A percentile compares a stretch with the other conserved stretches of the same genome.
phyloP scores from a whole-genome alignment of 2,113 vertebrate species.

The Mustela nigripes region DNA sequence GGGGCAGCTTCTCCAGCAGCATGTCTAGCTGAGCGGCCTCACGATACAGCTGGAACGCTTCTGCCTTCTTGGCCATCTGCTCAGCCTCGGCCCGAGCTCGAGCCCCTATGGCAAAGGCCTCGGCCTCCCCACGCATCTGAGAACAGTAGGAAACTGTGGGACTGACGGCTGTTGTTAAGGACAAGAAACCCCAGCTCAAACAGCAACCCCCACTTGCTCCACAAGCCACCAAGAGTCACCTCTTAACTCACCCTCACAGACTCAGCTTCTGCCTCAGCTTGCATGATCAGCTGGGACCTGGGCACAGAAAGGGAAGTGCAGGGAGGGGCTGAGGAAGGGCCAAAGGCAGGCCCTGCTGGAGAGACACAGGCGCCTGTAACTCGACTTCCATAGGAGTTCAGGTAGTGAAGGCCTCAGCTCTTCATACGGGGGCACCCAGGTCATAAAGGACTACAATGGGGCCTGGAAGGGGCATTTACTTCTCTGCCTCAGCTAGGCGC shows the following conservation, averaged over 20 bases:
- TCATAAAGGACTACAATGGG: neutral
- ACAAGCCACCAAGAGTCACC: neutral
- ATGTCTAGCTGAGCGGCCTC: slow-evolving; percentile 96
- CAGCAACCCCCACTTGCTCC: neutral
- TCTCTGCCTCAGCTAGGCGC: slow-evolving; percentile 92
- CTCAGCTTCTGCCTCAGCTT: slow-evolving; percentile 95
- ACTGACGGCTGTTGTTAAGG: neutral
- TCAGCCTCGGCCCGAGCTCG: slow-evolving; percentile 94
- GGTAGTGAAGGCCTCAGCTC: neutral
- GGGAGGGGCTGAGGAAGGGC: neutral
- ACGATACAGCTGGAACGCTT: slow-evolving; percentile 94
- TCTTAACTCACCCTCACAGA: slow-evolving; percentile 91
- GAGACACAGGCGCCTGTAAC: neutral
- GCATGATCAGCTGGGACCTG: slow-evolving; percentile 94
- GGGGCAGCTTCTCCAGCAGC: slow-evolving; percentile 94
- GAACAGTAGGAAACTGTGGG: neutral
- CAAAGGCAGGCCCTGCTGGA: neutral
- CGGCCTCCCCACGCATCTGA: slow-evolving; percentile 94
- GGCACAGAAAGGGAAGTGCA: neutral
- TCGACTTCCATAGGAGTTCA: too few relatives aligned
- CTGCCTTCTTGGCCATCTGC: slow-evolving; percentile 96
- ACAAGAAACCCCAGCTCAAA: neutral
- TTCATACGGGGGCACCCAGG: neutral
- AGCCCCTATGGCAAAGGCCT: slow-evolving; percentile 93
- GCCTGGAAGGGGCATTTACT: slow-evolving; percentile 80